Percentiles rank a stretch among this genome's conserved stretches.
These are phyloP conservation scores for Bergia sp. DNA, from an alignment of 92 coral and sea anemone genomes.

Conservation along the genomic window DNA sequence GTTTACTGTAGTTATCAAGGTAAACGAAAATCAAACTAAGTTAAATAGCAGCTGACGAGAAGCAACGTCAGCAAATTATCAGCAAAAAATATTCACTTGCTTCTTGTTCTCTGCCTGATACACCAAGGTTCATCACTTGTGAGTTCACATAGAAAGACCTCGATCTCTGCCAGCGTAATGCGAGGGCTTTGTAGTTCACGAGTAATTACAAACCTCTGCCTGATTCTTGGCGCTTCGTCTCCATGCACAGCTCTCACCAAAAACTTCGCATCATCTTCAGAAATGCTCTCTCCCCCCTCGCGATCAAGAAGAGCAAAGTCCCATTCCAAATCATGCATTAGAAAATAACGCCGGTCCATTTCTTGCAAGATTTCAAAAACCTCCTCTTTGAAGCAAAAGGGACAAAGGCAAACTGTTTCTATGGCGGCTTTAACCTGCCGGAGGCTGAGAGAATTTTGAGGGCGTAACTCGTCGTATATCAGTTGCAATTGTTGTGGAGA, in stretches of 20 bases:
- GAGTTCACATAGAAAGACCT: conserved; percentile 54
- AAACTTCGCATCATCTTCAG: conserved; percentile 61
- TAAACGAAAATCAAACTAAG: too few relatives aligned
- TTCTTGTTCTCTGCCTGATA: not conserved
- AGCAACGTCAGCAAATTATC: not conserved
- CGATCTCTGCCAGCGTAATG: conserved; percentile 53
- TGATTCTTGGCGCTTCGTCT: conserved; percentile 45
- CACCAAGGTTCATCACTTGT: not conserved
- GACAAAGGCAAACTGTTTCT: conserved; percentile 55
- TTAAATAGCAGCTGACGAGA: not conserved
- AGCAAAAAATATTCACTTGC: not conserved
- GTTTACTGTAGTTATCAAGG: not conserved
- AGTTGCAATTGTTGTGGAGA: conserved; percentile 48
- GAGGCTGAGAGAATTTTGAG: conserved; percentile 57
- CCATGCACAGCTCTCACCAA: conserved; percentile 58
- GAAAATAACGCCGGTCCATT: conserved; percentile 67
- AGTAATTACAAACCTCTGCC: conserved; percentile 42
- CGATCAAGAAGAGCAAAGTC: conserved; percentile 60
- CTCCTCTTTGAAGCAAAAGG: conserved; percentile 62
- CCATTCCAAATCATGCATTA: conserved; percentile 67
- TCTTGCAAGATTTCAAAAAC: conserved; percentile 56
- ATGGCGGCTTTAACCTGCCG: conserved; percentile 61
- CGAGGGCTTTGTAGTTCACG: conserved; percentile 50
- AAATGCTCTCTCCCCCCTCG: conserved; percentile 51
- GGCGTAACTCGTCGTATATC: conserved; percentile 57